These are phyloP conservation scores for Lithobates sylvaticus DNA, from an alignment of 2,797 vertebrate genomes.

Conservation along the genomic window DNA sequence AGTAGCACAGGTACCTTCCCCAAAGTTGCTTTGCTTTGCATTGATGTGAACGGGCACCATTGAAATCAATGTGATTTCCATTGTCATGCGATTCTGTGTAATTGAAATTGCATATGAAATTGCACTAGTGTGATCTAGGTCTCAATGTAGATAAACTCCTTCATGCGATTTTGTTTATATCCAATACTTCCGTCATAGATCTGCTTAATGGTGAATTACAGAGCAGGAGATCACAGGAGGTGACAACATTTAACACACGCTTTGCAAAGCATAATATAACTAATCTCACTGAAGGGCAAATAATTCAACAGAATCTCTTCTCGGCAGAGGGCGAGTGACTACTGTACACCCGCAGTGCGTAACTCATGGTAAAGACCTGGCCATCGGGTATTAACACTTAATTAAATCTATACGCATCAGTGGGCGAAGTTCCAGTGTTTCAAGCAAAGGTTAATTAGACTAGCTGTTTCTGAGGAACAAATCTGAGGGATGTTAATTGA, in stretches of 20 bases:
- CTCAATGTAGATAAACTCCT: not conserved
- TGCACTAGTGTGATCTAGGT: too few relatives aligned
- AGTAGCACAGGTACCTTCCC: too few relatives aligned
- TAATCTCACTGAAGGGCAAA: slow-evolving; percentile 63
- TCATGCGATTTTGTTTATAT: not conserved
- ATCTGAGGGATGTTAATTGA: slow-evolving; percentile 72
- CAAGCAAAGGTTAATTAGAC: slow-evolving; percentile 67
- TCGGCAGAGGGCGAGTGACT: slow-evolving; percentile 57
- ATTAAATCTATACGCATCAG: slow-evolving; percentile 68
- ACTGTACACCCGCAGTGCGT: slow-evolving; percentile 60
- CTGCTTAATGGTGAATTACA: slow-evolving; percentile 36
- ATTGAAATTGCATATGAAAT: too few relatives aligned
- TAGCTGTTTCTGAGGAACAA: slow-evolving; percentile 68
- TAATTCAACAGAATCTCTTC: slow-evolving; percentile 59
- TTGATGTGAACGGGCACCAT: too few relatives aligned
- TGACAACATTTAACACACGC: slow-evolving; percentile 53
- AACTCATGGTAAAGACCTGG: slow-evolving; percentile 64
- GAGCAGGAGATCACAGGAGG: slow-evolving; percentile 33
- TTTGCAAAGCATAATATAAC: slow-evolving; percentile 46
- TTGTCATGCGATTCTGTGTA: too few relatives aligned
- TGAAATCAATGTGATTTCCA: too few relatives aligned
- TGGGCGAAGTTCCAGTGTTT: slow-evolving; percentile 69
- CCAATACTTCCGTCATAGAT: slow-evolving; percentile 9
- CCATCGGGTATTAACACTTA: slow-evolving; percentile 65
- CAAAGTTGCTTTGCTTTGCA: too few relatives aligned